These are phyloP conservation scores for Marronus borbonicus DNA, from an alignment of 2,888 invertebrate species.

Conservation along the genomic window DNA sequence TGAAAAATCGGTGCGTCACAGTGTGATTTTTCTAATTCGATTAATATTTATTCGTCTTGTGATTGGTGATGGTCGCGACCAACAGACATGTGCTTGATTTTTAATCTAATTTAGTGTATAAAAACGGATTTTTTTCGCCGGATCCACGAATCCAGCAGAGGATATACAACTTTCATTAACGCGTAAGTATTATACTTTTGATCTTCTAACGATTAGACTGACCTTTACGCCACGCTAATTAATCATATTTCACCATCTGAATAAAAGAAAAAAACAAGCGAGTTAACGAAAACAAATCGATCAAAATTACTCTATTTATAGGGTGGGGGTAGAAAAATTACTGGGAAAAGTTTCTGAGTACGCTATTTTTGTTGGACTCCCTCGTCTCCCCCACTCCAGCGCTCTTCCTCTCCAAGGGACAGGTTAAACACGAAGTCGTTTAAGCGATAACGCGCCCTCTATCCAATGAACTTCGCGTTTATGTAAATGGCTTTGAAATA, in stretches of 20 bases:
- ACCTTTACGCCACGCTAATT: conserved; percentile 3
- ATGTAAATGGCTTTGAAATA: conserved; percentile 41
- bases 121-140: conserved; percentile 24
- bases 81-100: conserved; percentile 44
- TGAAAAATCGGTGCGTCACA: conserved; percentile 30
- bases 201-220: not conserved
- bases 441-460: conserved; percentile 47
- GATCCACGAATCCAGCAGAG: conserved; percentile 4
- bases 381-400: conserved; percentile 4
- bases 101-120: conserved; percentile 46
- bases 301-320: conserved; percentile 38
- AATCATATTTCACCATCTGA: too few relatives aligned
- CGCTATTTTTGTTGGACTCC: conserved; percentile 41
- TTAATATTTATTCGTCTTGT: conserved; percentile 36
- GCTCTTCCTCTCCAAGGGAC: conserved; percentile 37
- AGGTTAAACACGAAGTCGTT: conserved; percentile 47
- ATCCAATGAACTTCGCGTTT: conserved; percentile 39
- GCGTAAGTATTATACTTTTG: conserved; percentile 19
- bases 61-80: conserved; percentile 35
- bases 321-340: conserved; percentile 27
- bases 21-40: conserved; percentile 35
- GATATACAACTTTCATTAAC: conserved; percentile 33
- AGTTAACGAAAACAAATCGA: conserved; percentile 41
- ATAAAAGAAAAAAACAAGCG: not conserved
- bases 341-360: conserved; percentile 36